Conservation (phyloP, 1,140 invertebrate species). For the Brachionus manjavacas region DNA sequence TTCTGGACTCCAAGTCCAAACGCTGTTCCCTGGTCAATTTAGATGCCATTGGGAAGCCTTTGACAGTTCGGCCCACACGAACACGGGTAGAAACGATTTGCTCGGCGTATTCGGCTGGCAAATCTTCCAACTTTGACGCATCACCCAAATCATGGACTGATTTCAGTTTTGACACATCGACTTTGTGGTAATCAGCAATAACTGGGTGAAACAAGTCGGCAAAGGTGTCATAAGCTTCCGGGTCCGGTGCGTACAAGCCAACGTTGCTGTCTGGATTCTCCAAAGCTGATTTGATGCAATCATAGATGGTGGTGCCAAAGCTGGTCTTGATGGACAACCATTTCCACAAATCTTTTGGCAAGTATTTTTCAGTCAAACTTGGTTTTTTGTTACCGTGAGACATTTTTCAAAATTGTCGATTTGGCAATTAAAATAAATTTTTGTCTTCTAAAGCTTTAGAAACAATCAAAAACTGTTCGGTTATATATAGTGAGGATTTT, state of each 20-base stretch:
- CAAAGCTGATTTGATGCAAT: slow-evolving; percentile 42
- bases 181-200: slow-evolving; percentile 50
- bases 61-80: slow-evolving; percentile 6
- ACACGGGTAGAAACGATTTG: slow-evolving; percentile 41
- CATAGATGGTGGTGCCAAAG: slow-evolving; percentile 29
- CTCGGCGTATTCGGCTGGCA: background rate
- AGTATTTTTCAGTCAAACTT: slow-evolving; percentile 42
- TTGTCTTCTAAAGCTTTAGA: background rate
- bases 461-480: background rate
- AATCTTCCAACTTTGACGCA: slow-evolving; percentile 23
- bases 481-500: background rate
- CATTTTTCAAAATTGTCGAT: slow-evolving; percentile 13
- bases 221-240: slow-evolving; percentile 49
- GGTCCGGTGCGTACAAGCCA: slow-evolving; percentile 40
- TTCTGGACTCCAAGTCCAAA: slow-evolving; percentile 15
- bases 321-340: slow-evolving; percentile 6
- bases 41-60: slow-evolving; percentile 35
- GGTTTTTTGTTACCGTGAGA: slow-evolving; percentile 37
- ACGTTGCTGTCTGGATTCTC: slow-evolving; percentile 32
- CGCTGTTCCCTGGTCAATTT: slow-evolving; percentile 37
- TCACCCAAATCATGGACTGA: slow-evolving; percentile 41
- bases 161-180: slow-evolving; percentile 40
- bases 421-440: background rate
- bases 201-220: slow-evolving; percentile 48
- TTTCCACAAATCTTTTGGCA: slow-evolving; percentile 41